Conservation (phyloP, 2,888 invertebrate genomes). For the Pseudoips prasinana region DNA sequence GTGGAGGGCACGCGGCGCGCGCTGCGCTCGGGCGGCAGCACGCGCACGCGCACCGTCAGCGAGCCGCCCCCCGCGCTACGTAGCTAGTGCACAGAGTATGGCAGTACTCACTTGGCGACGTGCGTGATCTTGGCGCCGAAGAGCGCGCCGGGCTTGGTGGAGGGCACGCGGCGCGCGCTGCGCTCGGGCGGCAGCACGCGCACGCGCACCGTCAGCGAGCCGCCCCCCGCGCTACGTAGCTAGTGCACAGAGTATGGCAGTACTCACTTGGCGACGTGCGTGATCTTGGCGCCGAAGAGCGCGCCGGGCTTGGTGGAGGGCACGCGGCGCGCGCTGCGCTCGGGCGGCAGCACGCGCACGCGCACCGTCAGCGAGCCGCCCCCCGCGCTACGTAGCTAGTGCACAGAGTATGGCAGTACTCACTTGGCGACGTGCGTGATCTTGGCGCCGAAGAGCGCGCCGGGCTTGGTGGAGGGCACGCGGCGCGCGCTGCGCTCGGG, state of each 20-base stretch:
- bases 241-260: too few species aligned
- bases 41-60: conserved; percentile 88
- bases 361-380: conserved; percentile 87
- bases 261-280: conserved; percentile 93
- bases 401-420: too few species aligned
- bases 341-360: conserved; percentile 91
- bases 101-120: conserved; percentile 93
- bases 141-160: conserved; percentile 92
- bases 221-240: conserved; percentile 87
- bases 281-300: conserved; percentile 95
- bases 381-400: too few species aligned
- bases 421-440: too few species aligned
- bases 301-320: conserved; percentile 94
- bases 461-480: too few species aligned
- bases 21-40: conserved; percentile 92
- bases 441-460: too few species aligned
- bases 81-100: too few species aligned
- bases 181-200: conserved; percentile 93
- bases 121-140: conserved; percentile 95
- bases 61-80: conserved; percentile 86
- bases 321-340: conserved; percentile 91
- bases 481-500: too few species aligned
- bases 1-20: conserved; percentile 92
- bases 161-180: conserved; percentile 91
- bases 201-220: conserved; percentile 86